Evolutionary conservation across 2,797 vertebrate genomes (phyloP), one percentile per base, ranked within the genome.

Genomic region (Pangasius macronema): DNA sequence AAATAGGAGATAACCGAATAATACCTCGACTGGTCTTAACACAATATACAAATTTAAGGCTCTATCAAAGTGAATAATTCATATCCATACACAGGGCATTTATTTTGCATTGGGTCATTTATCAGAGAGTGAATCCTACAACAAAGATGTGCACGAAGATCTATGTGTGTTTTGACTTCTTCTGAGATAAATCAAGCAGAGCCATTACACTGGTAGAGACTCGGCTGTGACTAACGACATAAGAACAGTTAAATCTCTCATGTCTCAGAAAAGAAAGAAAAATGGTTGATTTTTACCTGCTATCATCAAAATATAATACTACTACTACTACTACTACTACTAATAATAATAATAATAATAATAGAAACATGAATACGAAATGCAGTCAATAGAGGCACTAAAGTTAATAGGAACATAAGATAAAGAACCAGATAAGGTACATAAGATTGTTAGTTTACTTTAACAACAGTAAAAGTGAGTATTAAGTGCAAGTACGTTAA

Each of bases 111-210:
- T 89, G 14, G 93, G 92, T 94, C 93, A 92, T 96, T 96, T 95
- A 95, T 96, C 95, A 96, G 91, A 91, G 39, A 92, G 88, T 83
- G 92, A 94, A 94, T 93, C 95, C 94, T 93, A 94, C 92, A 90
- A 93, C 93, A 88, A 92, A 93, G 94, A 95, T 94, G 94, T 95
- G 93, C 91, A 86, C 1, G 16, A 88, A 95, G 95, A 96, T 96
- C 95, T 96, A 96, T 95, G 94, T 92, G 93, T 92, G 94, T 94
- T 95, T 92, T 93, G 93, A 93, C 93, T 95, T 94, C 93, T 93
- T 92, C 93, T 91, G 92, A 93, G 94, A 96, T 96, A 96, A 96
- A 96, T 96, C 95, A 96, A 90, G 85, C 89, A 91, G 91, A 92
- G 94, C 95, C 95, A 96, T 95, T 95, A 95, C 88, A 93, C 92